These are phyloP conservation scores for Okapia johnstoni DNA, from an alignment of 2,113 vertebrate genomes.

Conservation along the genomic window DNA sequence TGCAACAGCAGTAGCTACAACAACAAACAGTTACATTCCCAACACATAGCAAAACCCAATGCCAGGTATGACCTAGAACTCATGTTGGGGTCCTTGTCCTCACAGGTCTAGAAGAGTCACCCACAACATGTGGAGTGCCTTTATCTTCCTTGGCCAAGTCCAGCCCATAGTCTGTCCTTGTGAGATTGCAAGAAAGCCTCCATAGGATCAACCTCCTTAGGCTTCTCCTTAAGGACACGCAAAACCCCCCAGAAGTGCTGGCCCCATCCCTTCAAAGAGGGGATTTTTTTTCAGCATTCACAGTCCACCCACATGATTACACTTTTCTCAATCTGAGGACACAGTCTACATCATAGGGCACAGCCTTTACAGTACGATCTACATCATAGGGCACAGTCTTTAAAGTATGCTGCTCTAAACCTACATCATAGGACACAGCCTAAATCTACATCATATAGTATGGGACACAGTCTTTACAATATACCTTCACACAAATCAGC, in stretches of 20 bases:
- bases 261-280: background rate
- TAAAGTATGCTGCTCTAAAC: background rate
- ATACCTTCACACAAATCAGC: background rate
- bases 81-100: background rate
- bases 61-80: background rate
- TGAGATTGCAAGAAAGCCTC: background rate
- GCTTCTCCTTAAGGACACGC: background rate
- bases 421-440: background rate
- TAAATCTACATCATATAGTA: background rate
- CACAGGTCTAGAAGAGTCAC: background rate
- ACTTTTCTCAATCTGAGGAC: background rate
- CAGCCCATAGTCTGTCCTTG: background rate
- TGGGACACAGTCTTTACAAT: background rate
- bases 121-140: background rate
- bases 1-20: background rate
- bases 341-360: background rate
- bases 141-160: background rate
- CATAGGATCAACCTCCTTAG: background rate
- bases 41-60: background rate
- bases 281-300: background rate
- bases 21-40: background rate
- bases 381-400: background rate
- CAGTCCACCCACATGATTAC: background rate
- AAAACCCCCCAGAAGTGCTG: background rate
- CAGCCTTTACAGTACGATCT: no score